A percentile compares a stretch with the other conserved stretches of the same genome.
Conservation (phyloP, 2,888 invertebrate genomes). For the Drosophila mimetica region DNA sequence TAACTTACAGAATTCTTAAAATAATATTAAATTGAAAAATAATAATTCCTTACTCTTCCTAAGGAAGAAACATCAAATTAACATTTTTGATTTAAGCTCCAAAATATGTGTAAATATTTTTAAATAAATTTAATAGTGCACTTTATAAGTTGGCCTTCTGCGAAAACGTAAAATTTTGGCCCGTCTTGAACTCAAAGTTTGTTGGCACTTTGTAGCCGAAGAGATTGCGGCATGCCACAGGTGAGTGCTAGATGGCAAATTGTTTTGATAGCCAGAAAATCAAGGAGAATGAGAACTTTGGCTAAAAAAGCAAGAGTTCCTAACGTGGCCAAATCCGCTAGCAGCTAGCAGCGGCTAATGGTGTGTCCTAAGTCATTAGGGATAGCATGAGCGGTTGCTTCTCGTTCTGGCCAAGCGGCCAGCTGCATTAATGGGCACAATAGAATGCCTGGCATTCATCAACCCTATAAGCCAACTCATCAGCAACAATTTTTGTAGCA, state of each 20-base stretch:
- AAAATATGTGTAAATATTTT: no score
- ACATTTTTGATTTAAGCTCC: no score
- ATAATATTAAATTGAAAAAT: no score
- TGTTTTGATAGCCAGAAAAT: constrained; percentile 51
- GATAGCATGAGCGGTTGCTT: constrained; percentile 32
- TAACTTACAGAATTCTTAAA: no score
- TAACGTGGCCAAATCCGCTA: constrained; percentile 37
- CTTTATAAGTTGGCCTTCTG: not conserved
- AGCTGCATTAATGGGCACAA: constrained; percentile 64
- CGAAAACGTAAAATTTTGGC: constrained; percentile 1
- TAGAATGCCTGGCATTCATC: constrained; percentile 63
- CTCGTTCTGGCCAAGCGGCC: constrained; percentile 47
- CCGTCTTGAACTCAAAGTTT: constrained; percentile 40
- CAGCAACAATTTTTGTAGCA: constrained; percentile 78
- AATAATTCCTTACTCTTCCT: no score
- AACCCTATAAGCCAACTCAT: constrained; percentile 78
- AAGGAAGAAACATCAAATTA: no score
- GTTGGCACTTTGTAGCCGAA: constrained; percentile 35
- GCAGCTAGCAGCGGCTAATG: constrained; percentile 25
- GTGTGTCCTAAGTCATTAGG: constrained; percentile 48
- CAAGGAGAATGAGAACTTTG: constrained; percentile 5
- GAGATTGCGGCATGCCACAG: constrained; percentile 53
- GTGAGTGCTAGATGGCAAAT: constrained; percentile 46
- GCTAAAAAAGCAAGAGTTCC: constrained; percentile 2
- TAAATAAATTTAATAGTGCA: not conserved